phyloP scores from a whole-genome alignment of 2,113 vertebrate species.

The Xiphophorus maculatus region DNA sequence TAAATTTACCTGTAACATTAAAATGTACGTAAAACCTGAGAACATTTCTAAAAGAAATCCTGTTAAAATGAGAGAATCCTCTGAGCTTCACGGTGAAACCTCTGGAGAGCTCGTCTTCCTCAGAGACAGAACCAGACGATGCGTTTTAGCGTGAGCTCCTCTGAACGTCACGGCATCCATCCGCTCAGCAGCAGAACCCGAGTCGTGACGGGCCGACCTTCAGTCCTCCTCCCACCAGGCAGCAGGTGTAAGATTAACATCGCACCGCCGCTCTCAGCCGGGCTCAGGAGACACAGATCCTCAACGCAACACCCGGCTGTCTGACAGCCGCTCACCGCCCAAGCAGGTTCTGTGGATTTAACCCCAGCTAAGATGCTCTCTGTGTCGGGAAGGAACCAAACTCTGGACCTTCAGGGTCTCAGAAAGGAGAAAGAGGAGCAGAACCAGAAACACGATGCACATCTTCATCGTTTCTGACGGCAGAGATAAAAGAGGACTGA shows the following conservation, averaged over 20 bases:
- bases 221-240: conserved; percentile 45
- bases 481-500: no score
- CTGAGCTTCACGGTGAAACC: no score
- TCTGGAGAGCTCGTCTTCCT: neutral
- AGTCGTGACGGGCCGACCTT: conserved; percentile 55
- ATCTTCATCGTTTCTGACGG: no score
- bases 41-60: neutral
- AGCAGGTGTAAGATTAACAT: conserved; percentile 47
- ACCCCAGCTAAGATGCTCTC: neutral
- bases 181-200: neutral
- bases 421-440: neutral
- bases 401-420: neutral
- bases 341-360: neutral
- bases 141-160: neutral
- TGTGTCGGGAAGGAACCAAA: neutral
- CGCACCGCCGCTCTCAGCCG: conserved; percentile 22
- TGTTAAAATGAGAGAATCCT: neutral
- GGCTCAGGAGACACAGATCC: neutral
- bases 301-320: conserved; percentile 19
- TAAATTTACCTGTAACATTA: no score
- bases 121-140: neutral
- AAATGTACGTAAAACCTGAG: no score
- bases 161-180: neutral
- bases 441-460: neutral
- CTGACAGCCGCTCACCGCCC: neutral